Evolutionary conservation across 2,888 invertebrate species (phyloP).

Genomic region (Galerucella pusilla): DNA sequence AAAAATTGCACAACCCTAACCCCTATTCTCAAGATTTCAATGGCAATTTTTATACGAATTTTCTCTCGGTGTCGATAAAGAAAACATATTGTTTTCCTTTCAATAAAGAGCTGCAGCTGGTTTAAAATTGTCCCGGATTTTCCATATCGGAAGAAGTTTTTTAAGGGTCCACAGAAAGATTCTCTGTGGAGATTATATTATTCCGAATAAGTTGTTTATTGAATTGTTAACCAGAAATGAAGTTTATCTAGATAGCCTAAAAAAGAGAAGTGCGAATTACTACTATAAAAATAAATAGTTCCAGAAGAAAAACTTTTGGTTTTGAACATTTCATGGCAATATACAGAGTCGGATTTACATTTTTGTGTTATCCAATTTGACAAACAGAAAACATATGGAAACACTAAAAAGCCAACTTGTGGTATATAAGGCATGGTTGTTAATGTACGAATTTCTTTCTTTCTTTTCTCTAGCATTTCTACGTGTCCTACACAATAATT

Average conservation of each 20-base stretch:
- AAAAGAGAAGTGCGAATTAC: conserved; percentile 58
- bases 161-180: conserved; percentile 24
- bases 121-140: conserved; percentile 31
- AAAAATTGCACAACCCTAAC: neutral
- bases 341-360: conserved; percentile 18
- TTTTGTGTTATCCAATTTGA: conserved; percentile 15
- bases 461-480: too few relatives aligned
- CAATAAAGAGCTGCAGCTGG: conserved; percentile 31
- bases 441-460: too few relatives aligned
- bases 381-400: neutral
- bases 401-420: too few relatives aligned
- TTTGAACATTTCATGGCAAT: conserved; percentile 51
- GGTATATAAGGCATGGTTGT: too few relatives aligned
- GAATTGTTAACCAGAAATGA: conserved; percentile 45
- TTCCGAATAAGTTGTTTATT: conserved; percentile 42
- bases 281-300: conserved; percentile 60
- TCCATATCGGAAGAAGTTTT: conserved; percentile 20
- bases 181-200: conserved; percentile 31
- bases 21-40: neutral
- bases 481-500: too few relatives aligned
- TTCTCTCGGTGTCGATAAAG: neutral
- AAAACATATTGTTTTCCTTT: conserved; percentile 21
- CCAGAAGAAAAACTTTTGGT: conserved; percentile 44
- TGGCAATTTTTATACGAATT: conserved; percentile 8
- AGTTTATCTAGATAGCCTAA: conserved; percentile 46